Conservation (phyloP, 2,113 vertebrate genomes). For the Melanerpes aurifrons region DNA sequence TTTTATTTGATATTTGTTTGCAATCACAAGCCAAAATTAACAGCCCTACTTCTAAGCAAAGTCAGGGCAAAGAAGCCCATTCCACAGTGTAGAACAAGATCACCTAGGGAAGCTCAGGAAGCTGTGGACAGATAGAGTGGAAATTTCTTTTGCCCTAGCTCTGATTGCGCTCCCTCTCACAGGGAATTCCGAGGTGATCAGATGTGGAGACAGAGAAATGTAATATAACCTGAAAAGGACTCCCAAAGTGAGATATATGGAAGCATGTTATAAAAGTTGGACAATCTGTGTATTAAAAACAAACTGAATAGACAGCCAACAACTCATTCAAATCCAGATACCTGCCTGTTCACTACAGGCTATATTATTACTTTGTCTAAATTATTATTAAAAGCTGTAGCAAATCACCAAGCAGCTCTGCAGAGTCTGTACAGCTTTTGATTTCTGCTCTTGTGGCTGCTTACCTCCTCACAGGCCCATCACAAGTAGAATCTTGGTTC, state of each 20-base stretch:
- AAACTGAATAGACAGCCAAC: neutral
- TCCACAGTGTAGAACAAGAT: neutral
- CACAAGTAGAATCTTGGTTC: neutral
- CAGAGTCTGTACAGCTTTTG: neutral
- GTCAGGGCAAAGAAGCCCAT: neutral
- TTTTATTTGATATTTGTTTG: neutral
- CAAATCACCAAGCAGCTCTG: neutral
- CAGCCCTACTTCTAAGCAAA: neutral
- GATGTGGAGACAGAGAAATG: neutral
- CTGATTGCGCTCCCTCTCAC: no score
- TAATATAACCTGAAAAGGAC: neutral
- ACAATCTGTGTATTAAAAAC: neutral
- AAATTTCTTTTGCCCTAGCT: neutral
- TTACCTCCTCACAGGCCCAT: neutral
- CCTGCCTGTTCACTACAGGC: neutral
- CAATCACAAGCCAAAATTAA: neutral
- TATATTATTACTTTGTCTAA: neutral
- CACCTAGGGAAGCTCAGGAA: neutral
- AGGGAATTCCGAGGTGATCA: neutral
- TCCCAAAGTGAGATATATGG: neutral
- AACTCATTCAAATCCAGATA: neutral
- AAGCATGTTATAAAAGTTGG: neutral
- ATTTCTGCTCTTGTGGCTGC: neutral
- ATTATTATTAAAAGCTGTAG: neutral
- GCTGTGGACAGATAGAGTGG: neutral